Base-by-base conservation (phyloP, 2,888 invertebrate genomes). In the Galerucella nymphaeae region DNA sequence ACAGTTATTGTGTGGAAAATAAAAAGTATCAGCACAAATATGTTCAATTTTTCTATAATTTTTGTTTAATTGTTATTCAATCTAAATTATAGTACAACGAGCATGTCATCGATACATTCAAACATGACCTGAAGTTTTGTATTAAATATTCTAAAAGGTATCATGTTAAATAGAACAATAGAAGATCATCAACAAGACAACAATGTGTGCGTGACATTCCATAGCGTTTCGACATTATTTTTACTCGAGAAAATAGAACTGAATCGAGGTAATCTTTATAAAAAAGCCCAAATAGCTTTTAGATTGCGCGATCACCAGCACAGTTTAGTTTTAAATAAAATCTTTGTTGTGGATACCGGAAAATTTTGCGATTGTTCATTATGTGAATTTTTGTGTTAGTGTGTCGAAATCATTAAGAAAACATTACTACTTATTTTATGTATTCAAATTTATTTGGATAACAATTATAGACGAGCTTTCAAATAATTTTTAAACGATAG, bases 181-280 rank as follows among this genome's bases (percentile, higher is more conserved):
- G 42, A 41, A 10, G 14, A 59, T 59, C 59, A 38, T 38, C 10
- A 59, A 23, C 20, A 38, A 59, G 59, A 16, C 59, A 30, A 59
- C 61, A 62, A 42, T 62, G 41, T 41, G 10, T 62, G 61, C 61
- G 61, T 62, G 61, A 62, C 42, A 62, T 62, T 41, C 61, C 61
- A 16, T 6, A 6, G 42, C 18, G 30, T 58, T 58, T 23, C n/a
- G 30, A 58, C 58, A 30, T 58, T 14, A 13, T 58, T 30, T 58
- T 58, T 30, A 30, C 30, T 59, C 18, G 30, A 38, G 59, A 18
- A 57, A 57, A 23, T 57, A 11, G n/a, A 16, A 38, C 59, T 10
- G 16, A 38, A 61, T 61, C 41, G 41, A 61, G 57, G 11, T 13
- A 20, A 13, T 14, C 18, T 20, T 30, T 23, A 23, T 38, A 38